Evolutionary conservation across 2,888 invertebrate species (phyloP), one percentile per base, ranked within the genome.

Genomic region (Cryptocheilus praepositus): DNA sequence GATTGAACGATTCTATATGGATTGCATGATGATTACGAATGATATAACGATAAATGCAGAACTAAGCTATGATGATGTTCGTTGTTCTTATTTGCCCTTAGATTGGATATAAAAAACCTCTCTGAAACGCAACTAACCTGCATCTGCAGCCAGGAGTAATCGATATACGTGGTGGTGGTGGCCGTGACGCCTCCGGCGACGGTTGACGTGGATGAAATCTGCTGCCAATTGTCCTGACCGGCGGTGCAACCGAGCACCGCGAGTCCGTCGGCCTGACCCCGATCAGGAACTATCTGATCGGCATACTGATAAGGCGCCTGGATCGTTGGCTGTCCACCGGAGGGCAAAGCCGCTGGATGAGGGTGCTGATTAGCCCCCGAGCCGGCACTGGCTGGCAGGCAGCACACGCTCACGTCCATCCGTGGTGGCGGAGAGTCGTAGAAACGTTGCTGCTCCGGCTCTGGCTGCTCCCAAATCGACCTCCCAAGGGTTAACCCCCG

Each of bases 361-460:
- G 76, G 86, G 79, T 86, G 86, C 81, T 87, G 87, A 36, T 36
- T 36, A 76, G 83, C 85, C 83, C 85, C 87, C 83, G 87, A 81
- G 85, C 85, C 86, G 83, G 83, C 85, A 80, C 79, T 83, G 75
- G 85, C 84, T 76, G 86, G 86, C 83, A 88, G 77, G 70, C 88
- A 88, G 79, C 88, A 88, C 83, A 88, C 85, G 85, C 88, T 88
- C 82, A 85, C 86, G 85, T 88, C 88, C 88, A 88, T 88, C 84
- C 88, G 87, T 81, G 83, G 85, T 80, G 85, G 83, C 82, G 85
- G 85, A 83, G 84, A 84, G 79, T 87, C 88, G 86, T 86, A 86
- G 81, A 86, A 86, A 75, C 84, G 84, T 79, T 83, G 82, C 80
- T 84, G 81, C 81, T 83, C 83, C 76, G 69, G 69, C 68, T 74